Conservation (phyloP, 1,140 invertebrate species). For the Ectropis grisescens region DNA sequence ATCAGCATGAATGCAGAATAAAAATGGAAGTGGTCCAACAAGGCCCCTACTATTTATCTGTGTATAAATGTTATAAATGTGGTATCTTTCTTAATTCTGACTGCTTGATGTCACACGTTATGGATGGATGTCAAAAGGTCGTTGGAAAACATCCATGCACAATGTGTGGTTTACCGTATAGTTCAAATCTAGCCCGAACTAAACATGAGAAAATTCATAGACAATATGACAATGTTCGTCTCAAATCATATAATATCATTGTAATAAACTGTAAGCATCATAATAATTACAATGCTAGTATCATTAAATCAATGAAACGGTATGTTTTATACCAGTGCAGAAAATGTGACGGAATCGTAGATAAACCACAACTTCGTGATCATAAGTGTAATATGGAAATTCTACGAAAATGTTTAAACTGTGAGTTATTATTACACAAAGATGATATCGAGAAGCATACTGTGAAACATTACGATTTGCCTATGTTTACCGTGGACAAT, state of each 20-base stretch:
- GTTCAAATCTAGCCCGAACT: conserved; percentile 9
- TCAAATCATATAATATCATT: conserved; percentile 28
- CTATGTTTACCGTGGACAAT: conserved; percentile 23
- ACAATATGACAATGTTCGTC: conserved; percentile 4
- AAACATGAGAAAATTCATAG: conserved; percentile 27
- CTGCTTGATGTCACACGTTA: conserved; percentile 20
- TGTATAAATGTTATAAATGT: conserved; percentile 44
- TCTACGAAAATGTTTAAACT: conserved; percentile 26
- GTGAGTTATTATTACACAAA: conserved; percentile 24
- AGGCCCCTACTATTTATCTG: conserved; percentile 18
- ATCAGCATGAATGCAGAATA: conserved; percentile 31
- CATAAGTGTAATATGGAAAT: conserved; percentile 24
- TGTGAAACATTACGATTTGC: conserved; percentile 26
- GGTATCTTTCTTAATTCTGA: conserved; percentile 19
- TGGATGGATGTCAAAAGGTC: conserved; percentile 8
- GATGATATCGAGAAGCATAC: conserved; percentile 21
- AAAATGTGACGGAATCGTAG: conserved; percentile 28
- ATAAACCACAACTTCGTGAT: conserved; percentile 11
- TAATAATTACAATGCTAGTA: conserved; percentile 15
- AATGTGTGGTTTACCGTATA: conserved; percentile 28
- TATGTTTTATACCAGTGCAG: conserved; percentile 40
- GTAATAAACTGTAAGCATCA: conserved; percentile 31
- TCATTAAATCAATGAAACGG: conserved; percentile 4
- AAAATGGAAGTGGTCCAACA: conserved; percentile 32
- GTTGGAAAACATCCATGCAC: conserved; percentile 23